phyloP scores from a whole-genome alignment of 2,888 invertebrate species.

The Limnephilus rhombicus region DNA sequence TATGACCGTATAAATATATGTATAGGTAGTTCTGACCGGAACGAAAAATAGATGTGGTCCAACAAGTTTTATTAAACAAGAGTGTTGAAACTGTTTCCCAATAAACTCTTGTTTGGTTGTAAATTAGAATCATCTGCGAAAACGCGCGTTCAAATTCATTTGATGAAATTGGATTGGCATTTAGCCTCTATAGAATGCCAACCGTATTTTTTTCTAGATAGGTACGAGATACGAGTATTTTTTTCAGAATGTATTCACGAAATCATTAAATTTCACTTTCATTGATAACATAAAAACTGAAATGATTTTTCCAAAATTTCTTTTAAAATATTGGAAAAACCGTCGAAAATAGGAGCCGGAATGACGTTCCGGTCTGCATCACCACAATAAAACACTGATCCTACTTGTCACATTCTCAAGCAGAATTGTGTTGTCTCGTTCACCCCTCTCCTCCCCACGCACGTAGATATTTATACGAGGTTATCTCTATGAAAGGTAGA shows the following conservation, averaged over 20 bases:
- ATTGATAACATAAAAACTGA: too few species aligned
- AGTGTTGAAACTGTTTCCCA: too few species aligned
- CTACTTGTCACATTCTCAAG: not conserved
- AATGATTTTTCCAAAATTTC: not conserved
- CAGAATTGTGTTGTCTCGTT: not conserved
- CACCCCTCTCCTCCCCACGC: constrained; percentile 8
- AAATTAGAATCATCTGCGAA: not conserved
- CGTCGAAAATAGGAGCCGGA: not conserved
- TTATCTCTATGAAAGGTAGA: constrained; percentile 38
- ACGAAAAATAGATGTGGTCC: too few species aligned
- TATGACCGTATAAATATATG: too few species aligned
- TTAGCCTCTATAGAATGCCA: not conserved
- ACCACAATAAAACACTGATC: not conserved
- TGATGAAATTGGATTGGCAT: not conserved
- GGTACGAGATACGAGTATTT: not conserved
- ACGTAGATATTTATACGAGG: constrained; percentile 33
- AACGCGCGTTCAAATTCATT: not conserved
- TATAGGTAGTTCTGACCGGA: too few species aligned
- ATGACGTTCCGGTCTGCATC: not conserved
- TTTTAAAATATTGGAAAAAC: not conserved
- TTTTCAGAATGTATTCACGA: not conserved
- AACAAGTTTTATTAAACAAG: too few species aligned
- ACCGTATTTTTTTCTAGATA: not conserved
- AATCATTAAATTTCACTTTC: too few species aligned
- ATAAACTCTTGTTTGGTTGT: not conserved